These are phyloP conservation scores for Oxyteleia sp. DNA, from an alignment of 2,888 invertebrate genomes.

Conservation along the genomic window DNA sequence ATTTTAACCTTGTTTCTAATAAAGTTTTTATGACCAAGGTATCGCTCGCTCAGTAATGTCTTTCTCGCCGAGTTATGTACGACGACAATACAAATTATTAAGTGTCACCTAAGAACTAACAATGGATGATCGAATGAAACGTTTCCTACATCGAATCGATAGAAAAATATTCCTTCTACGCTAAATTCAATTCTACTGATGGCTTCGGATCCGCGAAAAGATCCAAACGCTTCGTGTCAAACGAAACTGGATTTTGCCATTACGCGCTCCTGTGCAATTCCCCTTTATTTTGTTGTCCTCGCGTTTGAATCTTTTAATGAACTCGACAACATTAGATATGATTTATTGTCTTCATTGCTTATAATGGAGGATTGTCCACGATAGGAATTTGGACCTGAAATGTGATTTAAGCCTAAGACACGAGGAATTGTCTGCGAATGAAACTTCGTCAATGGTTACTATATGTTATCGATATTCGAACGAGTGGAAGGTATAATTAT, in stretches of 20 bases:
- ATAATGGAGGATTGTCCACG: constrained; percentile 83
- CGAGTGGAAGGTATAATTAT: constrained; percentile 41
- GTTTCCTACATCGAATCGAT: constrained; percentile 79
- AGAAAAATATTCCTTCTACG: constrained; percentile 86
- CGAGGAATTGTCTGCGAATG: constrained; percentile 24
- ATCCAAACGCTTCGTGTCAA: constrained; percentile 5
- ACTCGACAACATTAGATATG: constrained; percentile 72
- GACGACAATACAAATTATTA: too few relatives aligned
- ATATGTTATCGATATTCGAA: constrained; percentile 17
- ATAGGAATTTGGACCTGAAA: constrained; percentile 54
- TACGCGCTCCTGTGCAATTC: too few relatives aligned
- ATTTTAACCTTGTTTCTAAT: too few relatives aligned
- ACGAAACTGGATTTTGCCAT: background rate
- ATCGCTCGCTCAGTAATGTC: too few relatives aligned
- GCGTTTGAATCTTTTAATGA: constrained; percentile 75
- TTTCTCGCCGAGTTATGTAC: too few relatives aligned
- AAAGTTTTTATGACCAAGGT: too few relatives aligned
- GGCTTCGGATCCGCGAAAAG: constrained; percentile 18
- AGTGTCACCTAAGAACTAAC: constrained; percentile 46
- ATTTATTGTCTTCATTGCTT: constrained; percentile 87
- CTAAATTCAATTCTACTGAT: constrained; percentile 76
- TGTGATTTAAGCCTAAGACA: constrained; percentile 43
- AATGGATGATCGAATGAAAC: constrained; percentile 57
- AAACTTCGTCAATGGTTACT: constrained; percentile 1
- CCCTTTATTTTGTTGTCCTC: too few relatives aligned